These are phyloP conservation scores for Physocephala rufipes DNA, from an alignment of 2,888 invertebrate genomes.

Conservation along the genomic window DNA sequence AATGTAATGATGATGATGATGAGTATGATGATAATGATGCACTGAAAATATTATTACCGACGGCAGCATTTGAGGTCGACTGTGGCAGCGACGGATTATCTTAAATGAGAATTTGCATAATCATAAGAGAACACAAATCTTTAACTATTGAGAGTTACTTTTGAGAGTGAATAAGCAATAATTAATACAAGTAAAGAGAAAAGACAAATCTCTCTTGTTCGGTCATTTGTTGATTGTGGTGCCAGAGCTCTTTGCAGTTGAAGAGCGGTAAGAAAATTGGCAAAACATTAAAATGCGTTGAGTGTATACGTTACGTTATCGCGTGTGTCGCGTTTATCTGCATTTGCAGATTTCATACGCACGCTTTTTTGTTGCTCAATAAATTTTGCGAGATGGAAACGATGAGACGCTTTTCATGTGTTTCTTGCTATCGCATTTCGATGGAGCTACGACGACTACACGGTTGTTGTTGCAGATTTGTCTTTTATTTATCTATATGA, in stretches of 20 bases:
- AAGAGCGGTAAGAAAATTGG: neutral
- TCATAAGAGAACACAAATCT: neutral
- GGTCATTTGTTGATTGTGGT: too few species aligned
- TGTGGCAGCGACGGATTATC: neutral
- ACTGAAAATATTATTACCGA: neutral
- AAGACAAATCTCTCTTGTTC: too few species aligned
- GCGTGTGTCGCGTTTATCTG: slow-evolving; percentile 24
- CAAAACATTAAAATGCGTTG: neutral
- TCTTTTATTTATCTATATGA: too few species aligned
- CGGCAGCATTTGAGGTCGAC: slow-evolving; percentile 24
- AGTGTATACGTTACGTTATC: slow-evolving; percentile 9
- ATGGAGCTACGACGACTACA: slow-evolving; percentile 1
- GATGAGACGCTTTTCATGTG: slow-evolving; percentile 41
- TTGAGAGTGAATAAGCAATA: neutral
- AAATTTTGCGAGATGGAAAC: slow-evolving; percentile 59
- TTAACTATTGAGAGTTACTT: too few species aligned
- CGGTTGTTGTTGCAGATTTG: neutral
- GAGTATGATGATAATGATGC: neutral
- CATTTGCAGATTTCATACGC: slow-evolving; percentile 52
- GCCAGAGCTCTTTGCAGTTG: too few species aligned
- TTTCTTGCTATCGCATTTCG: slow-evolving; percentile 1
- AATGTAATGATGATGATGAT: neutral
- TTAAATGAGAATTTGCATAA: neutral
- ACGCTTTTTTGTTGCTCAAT: slow-evolving; percentile 56
- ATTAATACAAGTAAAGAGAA: neutral